phyloP scores from a whole-genome alignment of 2,113 vertebrate species.

The Grantiella picta region DNA sequence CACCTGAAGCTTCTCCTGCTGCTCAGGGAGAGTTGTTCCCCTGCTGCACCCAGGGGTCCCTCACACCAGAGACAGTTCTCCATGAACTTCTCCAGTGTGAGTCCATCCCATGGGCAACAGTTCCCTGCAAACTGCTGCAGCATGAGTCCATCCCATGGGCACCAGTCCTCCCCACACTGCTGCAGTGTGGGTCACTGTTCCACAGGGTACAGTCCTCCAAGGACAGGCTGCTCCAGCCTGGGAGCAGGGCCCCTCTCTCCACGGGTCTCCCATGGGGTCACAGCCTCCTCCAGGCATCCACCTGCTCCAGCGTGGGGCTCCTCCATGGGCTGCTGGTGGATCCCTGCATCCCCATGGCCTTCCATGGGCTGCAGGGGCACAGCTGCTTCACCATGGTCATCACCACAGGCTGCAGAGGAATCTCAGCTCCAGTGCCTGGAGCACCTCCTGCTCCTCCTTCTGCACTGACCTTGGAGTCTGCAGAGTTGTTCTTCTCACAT shows the following conservation, averaged over 20 bases:
- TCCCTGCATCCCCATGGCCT: neutral
- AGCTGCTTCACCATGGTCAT: neutral
- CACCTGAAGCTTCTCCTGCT: neutral
- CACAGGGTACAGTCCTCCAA: neutral
- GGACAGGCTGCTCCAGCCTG: neutral
- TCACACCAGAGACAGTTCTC: neutral
- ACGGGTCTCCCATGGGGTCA: too few relatives aligned
- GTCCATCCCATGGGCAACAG: neutral
- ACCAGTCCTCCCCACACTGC: neutral
- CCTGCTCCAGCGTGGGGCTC: accelerated
- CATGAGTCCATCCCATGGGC: neutral
- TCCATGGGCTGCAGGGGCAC: neutral
- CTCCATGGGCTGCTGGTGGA: neutral
- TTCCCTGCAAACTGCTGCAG: neutral
- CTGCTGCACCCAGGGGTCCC: neutral
- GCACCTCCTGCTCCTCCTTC: neutral
- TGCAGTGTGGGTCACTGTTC: neutral
- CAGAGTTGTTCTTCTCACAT: neutral
- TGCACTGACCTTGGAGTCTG: neutral
- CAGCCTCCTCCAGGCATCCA: too few relatives aligned
- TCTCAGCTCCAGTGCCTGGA: accelerated
- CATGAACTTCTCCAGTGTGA: accelerated
- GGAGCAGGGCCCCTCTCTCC: neutral
- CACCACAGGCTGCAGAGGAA: neutral
- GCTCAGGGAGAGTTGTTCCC: neutral